Conservation (phyloP, 2,888 invertebrate species). For the Hybos culiciformis region DNA sequence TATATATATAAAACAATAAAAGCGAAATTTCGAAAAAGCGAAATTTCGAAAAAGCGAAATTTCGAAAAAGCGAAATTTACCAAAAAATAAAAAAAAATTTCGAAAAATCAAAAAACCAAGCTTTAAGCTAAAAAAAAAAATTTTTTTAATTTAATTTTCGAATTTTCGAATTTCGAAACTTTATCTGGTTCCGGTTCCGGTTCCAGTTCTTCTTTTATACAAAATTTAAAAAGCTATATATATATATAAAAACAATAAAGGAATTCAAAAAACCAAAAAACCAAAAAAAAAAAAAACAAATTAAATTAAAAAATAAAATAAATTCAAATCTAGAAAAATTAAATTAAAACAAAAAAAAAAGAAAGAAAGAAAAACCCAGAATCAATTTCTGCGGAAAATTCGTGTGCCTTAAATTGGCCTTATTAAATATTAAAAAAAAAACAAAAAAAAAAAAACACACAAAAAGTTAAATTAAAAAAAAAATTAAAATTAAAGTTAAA, state of each 20-base stretch:
- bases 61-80: no score
- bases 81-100: no score
- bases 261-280: not conserved
- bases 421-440: slow-evolving; percentile 14
- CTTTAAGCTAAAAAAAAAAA: no score
- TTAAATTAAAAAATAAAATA: slow-evolving; percentile 1
- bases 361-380: slow-evolving; percentile 9
- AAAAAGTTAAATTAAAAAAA: slow-evolving; percentile 10
- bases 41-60: no score
- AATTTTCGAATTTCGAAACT: no score
- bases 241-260: not conserved
- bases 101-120: no score
- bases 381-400: slow-evolving; percentile 16
- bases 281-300: not conserved
- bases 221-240: not conserved
- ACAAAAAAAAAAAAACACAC: slow-evolving; percentile 9
- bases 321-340: not conserved
- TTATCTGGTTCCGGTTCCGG: no score
- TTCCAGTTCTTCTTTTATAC: no score
- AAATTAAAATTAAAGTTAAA: slow-evolving; percentile 12
- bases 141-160: no score
- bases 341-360: slow-evolving; percentile 7
- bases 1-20: no score
- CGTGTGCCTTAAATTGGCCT: slow-evolving; percentile 23
- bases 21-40: no score